Evolutionary conservation across 2,113 vertebrate species (phyloP).

Genomic region (Corythornis cristatus): DNA sequence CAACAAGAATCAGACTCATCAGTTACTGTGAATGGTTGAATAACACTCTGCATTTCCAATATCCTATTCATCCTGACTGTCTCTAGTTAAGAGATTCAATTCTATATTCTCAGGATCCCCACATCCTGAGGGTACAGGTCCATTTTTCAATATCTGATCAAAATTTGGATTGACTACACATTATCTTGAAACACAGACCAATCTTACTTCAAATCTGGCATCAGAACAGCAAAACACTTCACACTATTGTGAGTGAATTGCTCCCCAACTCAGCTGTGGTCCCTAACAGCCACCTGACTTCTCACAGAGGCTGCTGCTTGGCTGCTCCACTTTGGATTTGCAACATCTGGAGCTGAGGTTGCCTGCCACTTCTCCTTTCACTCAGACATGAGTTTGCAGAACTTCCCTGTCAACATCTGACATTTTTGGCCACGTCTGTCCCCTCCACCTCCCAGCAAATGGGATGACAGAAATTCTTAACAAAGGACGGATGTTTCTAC

Average conservation of each 20-base stretch:
- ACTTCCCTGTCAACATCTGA: neutral
- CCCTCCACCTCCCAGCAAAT: neutral
- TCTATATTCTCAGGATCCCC: neutral
- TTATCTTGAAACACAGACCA: neutral
- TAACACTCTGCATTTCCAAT: conserved; percentile 11
- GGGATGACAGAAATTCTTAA: conserved; percentile 15
- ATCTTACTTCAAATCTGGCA: neutral
- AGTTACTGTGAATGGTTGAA: conserved; percentile 1
- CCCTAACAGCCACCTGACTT: neutral
- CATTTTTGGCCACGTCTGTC: neutral
- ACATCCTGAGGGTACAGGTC: neutral
- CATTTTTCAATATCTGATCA: neutral
- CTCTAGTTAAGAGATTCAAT: neutral
- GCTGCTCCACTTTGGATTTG: neutral
- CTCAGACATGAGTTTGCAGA: neutral
- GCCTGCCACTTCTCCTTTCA: neutral
- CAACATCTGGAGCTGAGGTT: neutral
- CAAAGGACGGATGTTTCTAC: conserved; percentile 25
- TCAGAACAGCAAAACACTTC: neutral
- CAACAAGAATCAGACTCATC: conserved; percentile 41
- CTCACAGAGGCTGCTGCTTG: neutral
- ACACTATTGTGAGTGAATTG: too few species aligned
- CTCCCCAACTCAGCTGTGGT: neutral
- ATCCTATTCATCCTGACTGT: neutral
- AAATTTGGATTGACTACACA: neutral